These are phyloP conservation scores for Phragmatobia fuliginosa DNA, from an alignment of 2,888 invertebrate genomes.

Conservation along the genomic window DNA sequence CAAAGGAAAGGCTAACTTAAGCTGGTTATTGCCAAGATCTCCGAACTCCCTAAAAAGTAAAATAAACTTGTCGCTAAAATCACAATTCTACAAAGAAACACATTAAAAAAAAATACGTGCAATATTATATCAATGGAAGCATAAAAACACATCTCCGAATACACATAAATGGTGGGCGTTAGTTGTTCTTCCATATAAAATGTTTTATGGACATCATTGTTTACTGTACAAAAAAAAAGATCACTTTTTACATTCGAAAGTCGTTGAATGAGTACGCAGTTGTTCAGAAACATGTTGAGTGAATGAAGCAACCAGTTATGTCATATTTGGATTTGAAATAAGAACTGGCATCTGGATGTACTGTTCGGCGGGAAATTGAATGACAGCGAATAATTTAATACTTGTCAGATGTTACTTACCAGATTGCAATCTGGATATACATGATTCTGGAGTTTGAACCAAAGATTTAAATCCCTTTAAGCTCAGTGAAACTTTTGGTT, in stretches of 20 bases:
- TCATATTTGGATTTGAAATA: conserved; percentile 30
- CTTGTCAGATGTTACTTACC: not conserved
- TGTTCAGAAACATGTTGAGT: conserved; percentile 23
- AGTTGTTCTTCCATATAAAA: conserved; percentile 3
- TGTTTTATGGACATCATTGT: not conserved
- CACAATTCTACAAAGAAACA: not conserved
- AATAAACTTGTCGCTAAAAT: not conserved
- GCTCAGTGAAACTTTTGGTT: not conserved
- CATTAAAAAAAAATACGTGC: not conserved
- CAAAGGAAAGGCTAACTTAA: not conserved
- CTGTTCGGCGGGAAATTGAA: conserved; percentile 39
- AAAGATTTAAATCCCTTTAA: not conserved
- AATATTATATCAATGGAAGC: not conserved
- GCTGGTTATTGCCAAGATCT: no score
- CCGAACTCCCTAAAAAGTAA: not conserved
- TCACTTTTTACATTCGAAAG: conserved; percentile 36
- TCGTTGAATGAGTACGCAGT: conserved; percentile 24
- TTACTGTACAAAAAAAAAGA: not conserved
- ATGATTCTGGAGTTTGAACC: not conserved
- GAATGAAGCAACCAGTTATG: conserved; percentile 25
- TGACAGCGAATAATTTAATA: conserved; percentile 29
- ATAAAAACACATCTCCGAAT: not conserved
- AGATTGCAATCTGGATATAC: not conserved
- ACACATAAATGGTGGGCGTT: conserved; percentile 1
- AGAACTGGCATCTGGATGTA: conserved; percentile 35